Evolutionary conservation across 2,797 vertebrate genomes (phyloP).

Genomic region (Anabacerthia variegaticeps): DNA sequence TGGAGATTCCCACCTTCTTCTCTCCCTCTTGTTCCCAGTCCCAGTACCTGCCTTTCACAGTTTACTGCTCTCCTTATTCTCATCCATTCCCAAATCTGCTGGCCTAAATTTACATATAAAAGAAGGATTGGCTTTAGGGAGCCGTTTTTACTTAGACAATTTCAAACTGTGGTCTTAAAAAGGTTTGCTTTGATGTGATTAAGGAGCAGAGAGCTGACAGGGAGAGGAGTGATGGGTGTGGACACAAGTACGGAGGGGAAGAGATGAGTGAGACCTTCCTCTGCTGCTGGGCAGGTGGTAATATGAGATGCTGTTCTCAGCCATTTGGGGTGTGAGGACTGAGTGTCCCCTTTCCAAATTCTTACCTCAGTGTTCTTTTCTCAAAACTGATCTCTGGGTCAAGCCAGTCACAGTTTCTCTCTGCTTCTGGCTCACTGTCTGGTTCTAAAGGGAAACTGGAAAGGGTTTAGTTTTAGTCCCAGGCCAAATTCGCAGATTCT

Average conservation of each 20-base stretch:
- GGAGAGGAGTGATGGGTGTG: slow-evolving; percentile 8
- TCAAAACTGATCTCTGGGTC: background rate
- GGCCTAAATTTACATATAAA: background rate
- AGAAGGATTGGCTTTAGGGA: background rate
- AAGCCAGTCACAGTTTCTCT: background rate
- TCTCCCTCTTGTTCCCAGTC: background rate
- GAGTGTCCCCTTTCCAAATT: background rate
- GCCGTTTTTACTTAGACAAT: background rate
- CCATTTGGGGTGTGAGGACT: background rate
- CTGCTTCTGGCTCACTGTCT: background rate
- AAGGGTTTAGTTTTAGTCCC: background rate
- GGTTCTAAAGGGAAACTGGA: background rate
- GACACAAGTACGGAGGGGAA: background rate
- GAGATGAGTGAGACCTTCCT: slow-evolving; percentile 34
- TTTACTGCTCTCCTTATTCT: background rate
- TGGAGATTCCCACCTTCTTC: background rate
- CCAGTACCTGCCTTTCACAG: background rate
- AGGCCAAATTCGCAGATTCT: background rate
- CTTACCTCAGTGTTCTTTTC: background rate
- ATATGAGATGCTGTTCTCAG: background rate
- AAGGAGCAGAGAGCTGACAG: background rate
- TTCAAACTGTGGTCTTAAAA: background rate
- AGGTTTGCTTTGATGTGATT: background rate
- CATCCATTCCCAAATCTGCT: background rate
- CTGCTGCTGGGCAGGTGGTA: background rate